These are phyloP conservation scores for Phengaris alcon DNA, from an alignment of 2,888 invertebrate genomes.

Conservation along the genomic window DNA sequence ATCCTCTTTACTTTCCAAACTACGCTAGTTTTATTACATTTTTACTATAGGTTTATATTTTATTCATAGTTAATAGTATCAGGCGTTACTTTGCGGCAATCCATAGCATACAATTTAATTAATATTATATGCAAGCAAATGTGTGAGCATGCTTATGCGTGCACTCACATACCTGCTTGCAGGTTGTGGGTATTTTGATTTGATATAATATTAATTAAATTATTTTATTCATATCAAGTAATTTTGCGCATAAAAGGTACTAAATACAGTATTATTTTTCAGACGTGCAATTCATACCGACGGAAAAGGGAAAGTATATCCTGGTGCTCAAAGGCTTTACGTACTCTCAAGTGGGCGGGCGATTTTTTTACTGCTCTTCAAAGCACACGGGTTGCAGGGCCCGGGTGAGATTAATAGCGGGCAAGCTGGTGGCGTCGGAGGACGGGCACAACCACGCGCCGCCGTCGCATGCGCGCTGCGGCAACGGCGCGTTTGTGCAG, in stretches of 20 bases:
- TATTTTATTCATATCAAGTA: too few species aligned
- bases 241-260: constrained; percentile 33
- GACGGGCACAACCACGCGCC: constrained; percentile 71
- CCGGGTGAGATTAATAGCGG: constrained; percentile 61
- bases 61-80: too few species aligned
- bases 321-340: constrained; percentile 71
- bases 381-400: constrained; percentile 74
- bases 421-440: constrained; percentile 64
- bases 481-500: constrained; percentile 71
- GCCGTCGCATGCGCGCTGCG: constrained; percentile 72
- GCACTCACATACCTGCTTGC: too few species aligned
- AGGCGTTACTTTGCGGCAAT: too few species aligned
- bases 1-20: too few species aligned
- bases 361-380: constrained; percentile 74
- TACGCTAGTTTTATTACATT: too few species aligned
- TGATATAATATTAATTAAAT: too few species aligned
- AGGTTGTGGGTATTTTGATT: too few species aligned
- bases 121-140: too few species aligned
- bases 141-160: too few species aligned
- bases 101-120: too few species aligned
- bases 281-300: constrained; percentile 76
- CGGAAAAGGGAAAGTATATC: constrained; percentile 73
- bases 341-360: constrained; percentile 73
- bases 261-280: constrained; percentile 47
- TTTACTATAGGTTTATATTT: too few species aligned